These are phyloP conservation scores for Chrysolina americana DNA, from an alignment of 2,888 invertebrate genomes.

Conservation along the genomic window DNA sequence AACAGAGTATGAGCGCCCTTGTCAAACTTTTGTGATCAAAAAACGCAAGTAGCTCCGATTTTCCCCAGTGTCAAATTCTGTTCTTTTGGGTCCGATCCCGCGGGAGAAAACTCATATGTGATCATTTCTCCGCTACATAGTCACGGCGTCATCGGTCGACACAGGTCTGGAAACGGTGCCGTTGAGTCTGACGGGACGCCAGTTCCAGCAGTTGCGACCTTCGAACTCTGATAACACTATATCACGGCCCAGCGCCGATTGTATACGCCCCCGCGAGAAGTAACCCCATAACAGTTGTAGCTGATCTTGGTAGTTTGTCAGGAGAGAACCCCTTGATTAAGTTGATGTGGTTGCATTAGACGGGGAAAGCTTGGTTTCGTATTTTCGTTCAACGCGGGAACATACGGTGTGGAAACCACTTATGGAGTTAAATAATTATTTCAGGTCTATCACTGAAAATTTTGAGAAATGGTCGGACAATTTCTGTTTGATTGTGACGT, in stretches of 20 bases:
- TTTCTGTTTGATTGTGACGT: too few species aligned
- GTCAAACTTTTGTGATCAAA: too few species aligned
- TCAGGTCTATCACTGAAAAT: too few species aligned
- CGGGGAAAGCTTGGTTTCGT: not conserved
- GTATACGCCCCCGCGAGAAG: constrained; percentile 11
- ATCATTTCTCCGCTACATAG: constrained; percentile 2
- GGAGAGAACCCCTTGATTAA: constrained; percentile 8
- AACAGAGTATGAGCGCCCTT: too few species aligned
- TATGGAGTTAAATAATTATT: too few species aligned
- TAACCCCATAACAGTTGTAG: constrained; percentile 11
- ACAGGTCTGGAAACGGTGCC: constrained; percentile 5
- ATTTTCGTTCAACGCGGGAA: not conserved
- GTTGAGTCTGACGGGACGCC: constrained; percentile 12
- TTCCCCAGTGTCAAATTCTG: not conserved
- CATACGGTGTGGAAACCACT: too few species aligned
- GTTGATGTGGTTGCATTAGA: not conserved
- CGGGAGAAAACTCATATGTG: constrained; percentile 6
- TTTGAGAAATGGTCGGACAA: too few species aligned
- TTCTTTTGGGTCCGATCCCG: not conserved
- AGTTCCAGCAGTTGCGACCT: constrained; percentile 20
- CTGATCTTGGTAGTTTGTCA: constrained; percentile 10
- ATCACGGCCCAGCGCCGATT: constrained; percentile 16
- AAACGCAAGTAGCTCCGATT: not conserved
- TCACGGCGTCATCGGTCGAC: constrained; percentile 10
- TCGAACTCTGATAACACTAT: constrained; percentile 19